Conservation (phyloP, 2,113 vertebrate genomes). For the Apeltes quadracus region DNA sequence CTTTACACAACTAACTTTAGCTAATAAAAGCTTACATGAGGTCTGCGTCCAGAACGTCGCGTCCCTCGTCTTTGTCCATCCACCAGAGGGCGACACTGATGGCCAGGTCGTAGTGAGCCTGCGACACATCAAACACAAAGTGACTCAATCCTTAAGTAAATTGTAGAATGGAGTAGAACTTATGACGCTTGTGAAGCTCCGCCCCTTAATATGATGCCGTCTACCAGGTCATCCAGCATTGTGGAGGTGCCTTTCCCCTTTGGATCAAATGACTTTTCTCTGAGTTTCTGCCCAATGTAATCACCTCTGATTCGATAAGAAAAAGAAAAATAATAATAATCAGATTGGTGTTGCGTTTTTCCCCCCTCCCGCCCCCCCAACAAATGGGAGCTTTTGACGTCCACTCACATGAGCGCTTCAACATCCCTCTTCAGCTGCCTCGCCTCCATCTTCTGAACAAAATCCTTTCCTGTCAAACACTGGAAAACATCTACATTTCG, state of each 20-base stretch:
- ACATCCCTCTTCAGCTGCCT: conserved; percentile 83
- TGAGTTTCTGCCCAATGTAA: conserved; percentile 86
- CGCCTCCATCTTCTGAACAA: conserved; percentile 80
- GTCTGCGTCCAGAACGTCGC: conserved; percentile 64
- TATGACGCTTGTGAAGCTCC: not conserved
- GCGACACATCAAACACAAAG: conserved; percentile 10
- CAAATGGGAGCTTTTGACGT: not conserved
- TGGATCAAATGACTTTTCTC: conserved; percentile 87
- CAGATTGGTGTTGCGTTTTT: not conserved
- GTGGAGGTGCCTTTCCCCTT: conserved; percentile 81
- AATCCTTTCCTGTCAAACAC: conserved; percentile 14
- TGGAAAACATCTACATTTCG: not conserved
- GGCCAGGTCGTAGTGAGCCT: conserved; percentile 89
- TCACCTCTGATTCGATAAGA: conserved; percentile 79
- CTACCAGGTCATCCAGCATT: conserved; percentile 86
- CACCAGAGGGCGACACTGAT: conserved; percentile 82
- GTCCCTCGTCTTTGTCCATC: conserved; percentile 76
- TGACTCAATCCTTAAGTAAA: not conserved
- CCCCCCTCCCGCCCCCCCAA: too few relatives aligned
- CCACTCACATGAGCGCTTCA: conserved; percentile 85
- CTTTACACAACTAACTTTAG: not conserved
- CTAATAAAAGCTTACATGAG: conserved; percentile 72
- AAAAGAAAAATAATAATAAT: conserved; percentile 24
- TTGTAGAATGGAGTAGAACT: not conserved
- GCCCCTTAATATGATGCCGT: not conserved